Base-by-base conservation (phyloP, 1,140 invertebrate species). In the Colletes gigas region DNA sequence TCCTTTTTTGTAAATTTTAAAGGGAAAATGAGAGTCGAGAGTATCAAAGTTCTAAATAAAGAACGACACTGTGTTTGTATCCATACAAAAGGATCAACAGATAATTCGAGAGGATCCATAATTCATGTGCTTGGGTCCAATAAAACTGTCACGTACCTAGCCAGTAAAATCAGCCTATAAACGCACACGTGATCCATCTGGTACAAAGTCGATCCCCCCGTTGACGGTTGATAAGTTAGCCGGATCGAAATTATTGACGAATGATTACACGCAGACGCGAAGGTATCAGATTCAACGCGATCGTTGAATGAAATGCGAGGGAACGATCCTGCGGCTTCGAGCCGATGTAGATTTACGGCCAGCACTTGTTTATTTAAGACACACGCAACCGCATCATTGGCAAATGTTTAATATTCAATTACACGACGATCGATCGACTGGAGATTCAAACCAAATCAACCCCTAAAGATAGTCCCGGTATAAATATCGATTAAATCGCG, bases 191-290 rank as follows among this genome's bases (percentile, higher is more conserved):
- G 5, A 47, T 55, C 54, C 19, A 39, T 69, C 19, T 54, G 39
- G 10, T 4, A 41, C 67, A 82, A 78, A 71, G 62, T 67, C 47
- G 77, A 75, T 17, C 9, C 15, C 30, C 9, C 15, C 30, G 57
- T 54, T 82, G 83, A 84, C 81, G 70, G 55, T 44, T 30, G 76
- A 84, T 73, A 75, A 71, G 81, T 75, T 66, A 41, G 63, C 41
- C 66, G 12, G 41, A 44, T 52, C 52, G 57, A 68, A 84, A 71
- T 67, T 83, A 79, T 71, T 71, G 54, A 82, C 65, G 54, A 74
- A 75, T 30, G 79, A 73, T 74, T 79, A 83, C 19, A 63, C 52
- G 52, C 44, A 52, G 44, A 63, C 47, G 52, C 30, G 15, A 44
- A 4, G 60, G 2, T 65, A 71, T 78, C 75, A 60, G 80, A 78